Conservation (phyloP, 2,113 vertebrate genomes). For the Leucopternis melanops region DNA sequence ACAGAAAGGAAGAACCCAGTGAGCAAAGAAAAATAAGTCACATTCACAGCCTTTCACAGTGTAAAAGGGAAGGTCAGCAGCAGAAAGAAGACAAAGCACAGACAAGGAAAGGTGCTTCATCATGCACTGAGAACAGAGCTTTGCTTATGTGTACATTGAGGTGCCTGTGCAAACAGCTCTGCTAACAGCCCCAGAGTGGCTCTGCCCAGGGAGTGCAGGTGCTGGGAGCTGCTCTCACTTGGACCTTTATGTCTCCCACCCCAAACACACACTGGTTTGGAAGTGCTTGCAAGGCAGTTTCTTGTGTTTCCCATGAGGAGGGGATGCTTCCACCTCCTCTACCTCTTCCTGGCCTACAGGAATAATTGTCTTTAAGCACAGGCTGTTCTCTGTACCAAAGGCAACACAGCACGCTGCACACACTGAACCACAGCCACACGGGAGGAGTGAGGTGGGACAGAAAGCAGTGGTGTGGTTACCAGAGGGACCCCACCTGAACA, state of each 20-base stretch:
- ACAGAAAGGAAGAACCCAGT: background rate
- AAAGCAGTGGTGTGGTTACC: rapidly evolving
- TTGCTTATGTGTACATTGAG: rapidly evolving
- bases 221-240: background rate
- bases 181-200: background rate
- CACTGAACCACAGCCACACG: background rate
- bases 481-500: too few species aligned
- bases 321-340: background rate
- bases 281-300: background rate
- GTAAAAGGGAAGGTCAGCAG: background rate
- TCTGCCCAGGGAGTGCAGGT: background rate
- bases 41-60: background rate
- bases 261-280: background rate
- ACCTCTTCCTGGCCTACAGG: background rate
- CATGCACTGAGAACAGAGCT: background rate
- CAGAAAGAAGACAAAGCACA: background rate
- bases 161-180: background rate
- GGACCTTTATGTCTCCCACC: background rate
- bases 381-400: background rate
- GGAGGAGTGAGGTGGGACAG: background rate
- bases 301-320: background rate
- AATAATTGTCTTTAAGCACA: background rate
- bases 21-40: background rate
- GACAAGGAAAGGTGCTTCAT: background rate
- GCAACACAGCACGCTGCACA: background rate